phyloP scores from a whole-genome alignment of 2,797 vertebrate genomes.

The Crypturellus tataupa region DNA sequence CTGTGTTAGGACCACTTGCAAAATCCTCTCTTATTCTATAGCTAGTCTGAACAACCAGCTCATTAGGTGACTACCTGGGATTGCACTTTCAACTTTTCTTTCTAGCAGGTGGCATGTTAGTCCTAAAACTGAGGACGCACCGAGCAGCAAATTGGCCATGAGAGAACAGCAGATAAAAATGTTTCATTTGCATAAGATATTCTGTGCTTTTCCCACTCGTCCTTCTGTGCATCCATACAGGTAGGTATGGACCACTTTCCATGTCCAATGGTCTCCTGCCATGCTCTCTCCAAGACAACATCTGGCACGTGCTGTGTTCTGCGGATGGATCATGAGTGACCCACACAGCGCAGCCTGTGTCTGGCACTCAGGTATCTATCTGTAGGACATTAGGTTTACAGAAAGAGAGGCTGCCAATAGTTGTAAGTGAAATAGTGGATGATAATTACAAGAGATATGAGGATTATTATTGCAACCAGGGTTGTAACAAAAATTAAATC shows the following conservation, averaged over 20 bases:
- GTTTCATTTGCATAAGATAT: not conserved
- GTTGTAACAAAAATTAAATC: constrained; percentile 61
- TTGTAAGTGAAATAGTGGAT: constrained; percentile 8
- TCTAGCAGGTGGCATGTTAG: not conserved
- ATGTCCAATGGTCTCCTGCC: not conserved
- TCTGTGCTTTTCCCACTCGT: not conserved
- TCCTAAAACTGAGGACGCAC: not conserved
- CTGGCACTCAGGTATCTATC: constrained; percentile 58
- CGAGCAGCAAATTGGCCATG: not conserved
- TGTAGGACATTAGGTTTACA: constrained; percentile 33
- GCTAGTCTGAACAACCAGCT: not conserved
- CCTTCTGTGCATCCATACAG: not conserved
- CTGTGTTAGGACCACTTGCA: not conserved
- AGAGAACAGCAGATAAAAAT: not conserved
- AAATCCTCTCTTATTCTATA: not conserved
- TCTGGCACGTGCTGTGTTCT: constrained; percentile 47
- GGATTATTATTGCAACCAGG: constrained; percentile 39
- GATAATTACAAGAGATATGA: constrained; percentile 31
- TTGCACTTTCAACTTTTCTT: not conserved
- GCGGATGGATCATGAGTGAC: constrained; percentile 35
- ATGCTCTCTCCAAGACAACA: constrained; percentile 4
- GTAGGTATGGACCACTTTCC: not conserved
- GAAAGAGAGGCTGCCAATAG: constrained; percentile 5
- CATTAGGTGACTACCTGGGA: not conserved
- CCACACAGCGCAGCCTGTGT: not conserved